Evolutionary conservation across 2,888 invertebrate genomes (phyloP).

Genomic region (Ophioninae sp.): DNA sequence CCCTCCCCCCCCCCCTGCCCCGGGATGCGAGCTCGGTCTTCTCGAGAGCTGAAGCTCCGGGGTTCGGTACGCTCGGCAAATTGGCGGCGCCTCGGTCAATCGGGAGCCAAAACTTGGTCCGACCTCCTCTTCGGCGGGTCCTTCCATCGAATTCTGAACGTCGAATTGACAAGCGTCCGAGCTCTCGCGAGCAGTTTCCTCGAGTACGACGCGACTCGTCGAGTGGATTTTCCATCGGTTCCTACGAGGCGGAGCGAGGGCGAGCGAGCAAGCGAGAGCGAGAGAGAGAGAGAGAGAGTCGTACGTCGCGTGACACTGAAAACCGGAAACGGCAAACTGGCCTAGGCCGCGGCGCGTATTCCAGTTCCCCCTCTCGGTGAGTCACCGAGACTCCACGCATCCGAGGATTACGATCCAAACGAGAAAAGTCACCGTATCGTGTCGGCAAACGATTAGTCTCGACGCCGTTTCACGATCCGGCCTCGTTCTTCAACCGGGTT

Average conservation of each 20-base stretch:
- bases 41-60: not conserved
- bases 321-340: slow-evolving; percentile 60
- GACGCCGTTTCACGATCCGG: not conserved
- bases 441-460: not conserved
- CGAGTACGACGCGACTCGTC: slow-evolving; percentile 1
- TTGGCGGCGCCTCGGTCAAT: not conserved
- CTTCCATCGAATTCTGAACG: no score
- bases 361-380: not conserved
- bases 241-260: not conserved
- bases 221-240: slow-evolving; percentile 6
- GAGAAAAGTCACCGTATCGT: slow-evolving; percentile 15
- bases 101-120: not conserved
- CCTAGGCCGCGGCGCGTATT: slow-evolving; percentile 2
- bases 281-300: no score
- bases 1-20: no score
- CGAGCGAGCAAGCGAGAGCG: no score
- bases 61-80: not conserved
- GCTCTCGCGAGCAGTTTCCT: no score
- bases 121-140: no score
- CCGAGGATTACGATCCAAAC: slow-evolving; percentile 25
- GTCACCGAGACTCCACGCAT: slow-evolving; percentile 7
- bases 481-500: no score
- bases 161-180: no score
- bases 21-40: slow-evolving; percentile 17
- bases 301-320: slow-evolving; percentile 59